These are phyloP conservation scores for Colaptes auratus DNA, from an alignment of 2,113 vertebrate genomes.

Conservation along the genomic window DNA sequence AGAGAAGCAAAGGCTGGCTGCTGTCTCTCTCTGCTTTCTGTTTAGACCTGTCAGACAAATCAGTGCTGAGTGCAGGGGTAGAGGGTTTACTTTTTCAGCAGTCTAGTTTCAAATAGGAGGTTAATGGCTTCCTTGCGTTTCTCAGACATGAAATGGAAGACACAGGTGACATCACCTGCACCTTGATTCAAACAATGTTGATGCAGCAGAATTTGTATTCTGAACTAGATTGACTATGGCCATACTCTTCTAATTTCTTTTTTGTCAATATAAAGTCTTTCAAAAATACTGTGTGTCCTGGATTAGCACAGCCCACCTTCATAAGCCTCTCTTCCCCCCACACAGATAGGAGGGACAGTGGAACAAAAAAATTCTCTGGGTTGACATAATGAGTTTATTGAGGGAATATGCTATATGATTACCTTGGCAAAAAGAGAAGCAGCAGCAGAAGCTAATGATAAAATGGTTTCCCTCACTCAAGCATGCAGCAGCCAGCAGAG, in stretches of 20 bases:
- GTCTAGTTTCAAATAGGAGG: background rate
- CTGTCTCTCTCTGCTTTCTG: background rate
- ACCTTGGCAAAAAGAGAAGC: no score
- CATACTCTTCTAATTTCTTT: background rate
- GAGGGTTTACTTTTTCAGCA: background rate
- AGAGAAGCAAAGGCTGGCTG: accelerated
- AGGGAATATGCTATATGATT: no score
- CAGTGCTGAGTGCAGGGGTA: background rate
- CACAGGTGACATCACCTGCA: background rate
- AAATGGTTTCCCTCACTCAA: no score
- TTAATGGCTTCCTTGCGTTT: background rate
- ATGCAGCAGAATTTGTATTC: background rate
- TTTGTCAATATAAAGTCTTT: background rate
- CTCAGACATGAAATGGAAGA: background rate
- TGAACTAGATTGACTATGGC: background rate
- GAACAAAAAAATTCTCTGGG: no score
- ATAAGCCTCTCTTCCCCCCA: no score
- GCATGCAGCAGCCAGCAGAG: no score
- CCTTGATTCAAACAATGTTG: background rate
- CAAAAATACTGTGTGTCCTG: background rate
- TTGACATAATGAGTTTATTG: no score
- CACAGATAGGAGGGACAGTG: no score
- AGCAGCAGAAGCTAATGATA: no score
- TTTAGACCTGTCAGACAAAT: accelerated
- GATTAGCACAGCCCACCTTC: no score